Evolutionary conservation across 2,113 vertebrate genomes (phyloP).

Genomic region (Vidua macroura): DNA sequence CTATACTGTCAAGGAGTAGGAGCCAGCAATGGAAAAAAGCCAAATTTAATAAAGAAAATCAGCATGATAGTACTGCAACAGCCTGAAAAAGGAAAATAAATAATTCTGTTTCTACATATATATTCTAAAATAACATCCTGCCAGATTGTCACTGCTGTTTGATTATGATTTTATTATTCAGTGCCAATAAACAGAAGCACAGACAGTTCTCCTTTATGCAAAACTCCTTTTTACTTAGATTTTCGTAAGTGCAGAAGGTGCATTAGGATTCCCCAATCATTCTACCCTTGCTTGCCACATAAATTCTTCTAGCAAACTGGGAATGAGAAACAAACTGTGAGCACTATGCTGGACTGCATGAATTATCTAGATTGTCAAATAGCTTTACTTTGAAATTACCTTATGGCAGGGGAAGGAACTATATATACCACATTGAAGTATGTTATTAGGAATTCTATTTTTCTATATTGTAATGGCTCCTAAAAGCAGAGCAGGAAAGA

Average conservation of each 20-base stretch:
- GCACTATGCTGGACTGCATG: neutral
- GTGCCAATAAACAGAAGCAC: neutral
- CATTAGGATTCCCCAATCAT: neutral
- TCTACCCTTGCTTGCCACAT: neutral
- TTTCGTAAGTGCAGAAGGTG: neutral
- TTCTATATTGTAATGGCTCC: neutral
- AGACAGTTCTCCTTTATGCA: neutral
- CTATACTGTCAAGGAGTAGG: neutral
- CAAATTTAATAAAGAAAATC: neutral
- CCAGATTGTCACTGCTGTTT: neutral
- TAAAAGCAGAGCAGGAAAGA: neutral
- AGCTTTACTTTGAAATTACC: neutral
- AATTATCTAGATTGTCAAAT: neutral
- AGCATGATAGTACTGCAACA: neutral
- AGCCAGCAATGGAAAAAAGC: neutral
- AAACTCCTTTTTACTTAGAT: neutral
- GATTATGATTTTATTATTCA: constrained; percentile 13
- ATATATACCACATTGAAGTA: accelerated
- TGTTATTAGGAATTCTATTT: neutral
- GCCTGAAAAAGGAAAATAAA: neutral
- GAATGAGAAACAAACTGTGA: neutral
- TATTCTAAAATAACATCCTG: neutral
- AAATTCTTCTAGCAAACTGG: neutral
- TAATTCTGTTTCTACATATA: neutral
- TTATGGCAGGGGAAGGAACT: neutral